Evolutionary conservation across 2,797 vertebrate genomes (phyloP).

Genomic region (Gouania willdenowi): DNA sequence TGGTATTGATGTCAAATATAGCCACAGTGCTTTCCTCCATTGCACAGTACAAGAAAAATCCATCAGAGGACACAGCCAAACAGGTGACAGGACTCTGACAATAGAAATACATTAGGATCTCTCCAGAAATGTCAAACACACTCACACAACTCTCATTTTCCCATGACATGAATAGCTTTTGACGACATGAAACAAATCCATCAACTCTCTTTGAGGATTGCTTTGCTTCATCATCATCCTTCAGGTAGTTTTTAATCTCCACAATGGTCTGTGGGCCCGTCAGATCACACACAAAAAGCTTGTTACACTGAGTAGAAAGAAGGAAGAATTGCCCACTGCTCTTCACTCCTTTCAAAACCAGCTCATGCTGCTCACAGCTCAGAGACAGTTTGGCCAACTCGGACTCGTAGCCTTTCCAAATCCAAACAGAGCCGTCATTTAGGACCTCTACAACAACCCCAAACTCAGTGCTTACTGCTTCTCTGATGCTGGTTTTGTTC

Average conservation of each 20-base stretch:
- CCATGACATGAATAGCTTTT: constrained; percentile 64
- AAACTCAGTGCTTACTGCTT: constrained; percentile 32
- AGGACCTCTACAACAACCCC: constrained; percentile 32
- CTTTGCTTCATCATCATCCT: constrained; percentile 3
- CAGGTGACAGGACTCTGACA: constrained; percentile 67
- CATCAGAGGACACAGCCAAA: constrained; percentile 49
- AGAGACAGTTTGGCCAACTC: constrained; percentile 39
- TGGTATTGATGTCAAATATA: constrained; percentile 54
- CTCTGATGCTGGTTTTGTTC: neutral
- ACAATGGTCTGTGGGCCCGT: constrained; percentile 35
- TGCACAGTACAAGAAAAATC: constrained; percentile 63
- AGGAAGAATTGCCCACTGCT: constrained; percentile 55
- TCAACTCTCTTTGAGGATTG: constrained; percentile 7
- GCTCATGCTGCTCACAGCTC: constrained; percentile 27
- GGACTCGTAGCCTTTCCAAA: constrained; percentile 49
- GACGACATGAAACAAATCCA: constrained; percentile 43
- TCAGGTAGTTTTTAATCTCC: constrained; percentile 39
- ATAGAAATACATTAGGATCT: constrained; percentile 31
- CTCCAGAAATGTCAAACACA: constrained; percentile 45
- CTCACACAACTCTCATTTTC: constrained; percentile 40
- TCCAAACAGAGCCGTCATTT: constrained; percentile 62
- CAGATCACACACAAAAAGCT: constrained; percentile 65
- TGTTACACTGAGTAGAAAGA: constrained; percentile 56
- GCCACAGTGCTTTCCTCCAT: constrained; percentile 65
- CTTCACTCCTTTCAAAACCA: constrained; percentile 58